Evolutionary conservation across 1,140 invertebrate species (phyloP).

Genomic region (Bicyclus anynana): DNA sequence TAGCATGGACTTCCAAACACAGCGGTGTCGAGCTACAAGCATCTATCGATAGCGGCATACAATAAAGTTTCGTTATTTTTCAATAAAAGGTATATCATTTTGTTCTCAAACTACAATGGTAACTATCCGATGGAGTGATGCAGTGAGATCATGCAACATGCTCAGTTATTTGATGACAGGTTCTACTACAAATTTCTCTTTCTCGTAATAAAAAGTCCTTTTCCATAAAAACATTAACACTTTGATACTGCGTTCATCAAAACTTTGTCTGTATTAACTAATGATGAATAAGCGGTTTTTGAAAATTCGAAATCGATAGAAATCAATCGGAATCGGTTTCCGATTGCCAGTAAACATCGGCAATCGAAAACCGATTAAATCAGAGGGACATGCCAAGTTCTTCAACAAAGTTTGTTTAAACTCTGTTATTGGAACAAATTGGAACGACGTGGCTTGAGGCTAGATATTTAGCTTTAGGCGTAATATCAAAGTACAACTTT

Average conservation of each 20-base stretch:
- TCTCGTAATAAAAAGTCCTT: background rate
- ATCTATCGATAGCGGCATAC: too few relatives aligned
- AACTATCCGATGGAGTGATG: too few relatives aligned
- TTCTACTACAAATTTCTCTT: too few relatives aligned
- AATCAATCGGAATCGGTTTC: constrained; percentile 57
- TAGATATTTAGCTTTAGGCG: constrained; percentile 56
- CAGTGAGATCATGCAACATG: too few relatives aligned
- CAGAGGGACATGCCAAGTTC: constrained; percentile 61
- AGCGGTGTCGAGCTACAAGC: too few relatives aligned
- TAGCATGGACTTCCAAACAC: too few relatives aligned
- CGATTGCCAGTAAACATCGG: too few relatives aligned
- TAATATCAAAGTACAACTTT: constrained; percentile 42
- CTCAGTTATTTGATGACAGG: too few relatives aligned
- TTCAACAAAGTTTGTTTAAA: constrained; percentile 65
- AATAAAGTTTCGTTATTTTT: too few relatives aligned
- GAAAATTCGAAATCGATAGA: too few relatives aligned
- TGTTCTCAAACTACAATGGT: too few relatives aligned
- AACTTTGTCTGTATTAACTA: constrained; percentile 46
- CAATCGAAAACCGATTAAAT: constrained; percentile 72
- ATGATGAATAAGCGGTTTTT: constrained; percentile 64
- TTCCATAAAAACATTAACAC: background rate
- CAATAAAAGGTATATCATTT: too few relatives aligned
- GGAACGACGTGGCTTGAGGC: constrained; percentile 60
- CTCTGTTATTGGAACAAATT: constrained; percentile 70
- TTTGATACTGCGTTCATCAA: constrained; percentile 19